Evolutionary conservation across 2,888 invertebrate species (phyloP), one percentile per base, ranked within the genome.

Genomic region (Acronicta aceris): DNA sequence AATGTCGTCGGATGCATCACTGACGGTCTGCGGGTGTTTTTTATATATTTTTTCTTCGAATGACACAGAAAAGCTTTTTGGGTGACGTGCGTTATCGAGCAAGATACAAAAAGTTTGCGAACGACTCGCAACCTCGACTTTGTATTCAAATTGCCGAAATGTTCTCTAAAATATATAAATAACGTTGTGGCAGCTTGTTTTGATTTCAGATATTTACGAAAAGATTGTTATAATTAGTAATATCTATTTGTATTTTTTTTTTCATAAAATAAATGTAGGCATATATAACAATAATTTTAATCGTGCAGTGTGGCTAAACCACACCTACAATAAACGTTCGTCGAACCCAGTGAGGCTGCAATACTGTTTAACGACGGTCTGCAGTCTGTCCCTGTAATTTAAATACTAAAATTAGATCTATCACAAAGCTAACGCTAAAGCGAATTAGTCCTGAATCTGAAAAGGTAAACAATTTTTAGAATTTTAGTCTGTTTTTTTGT

Each of bases 61-160:
- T 81, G 89, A 94, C 94, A 94, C 93, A 89, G 92, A 93, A 94
- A 94, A 89, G 94, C 94, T 94, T 89, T 94, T 93, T 93, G 92
- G 87, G 86, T 84, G 89, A 86, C 89, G 86, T 73, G 84, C 84
- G 88, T 92, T 94, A 94, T 93, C 94, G 87, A 76, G 78, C 79
- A 81, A 80, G 83, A 84, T 79, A 71, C 72, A 86, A 89, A 90
- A 88, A 88, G 76, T 74, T 81, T 72, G 81, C 81, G 80, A 81
- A 67, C 69, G 63, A 65, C 67, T 63, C 53, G 54, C 67, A 63
- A 61, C 66, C 65, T 63, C 81, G 85, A 87, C 85, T 90, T 90
- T 89, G 88, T 89, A 88, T 91, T 89, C 85, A 89, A 89, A 90
- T 90, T 73, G 78, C 69, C 67, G 68, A 75, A 79, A 73, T 68